phyloP scores from a whole-genome alignment of 2,797 vertebrate genomes.

The Staurois parvus region DNA sequence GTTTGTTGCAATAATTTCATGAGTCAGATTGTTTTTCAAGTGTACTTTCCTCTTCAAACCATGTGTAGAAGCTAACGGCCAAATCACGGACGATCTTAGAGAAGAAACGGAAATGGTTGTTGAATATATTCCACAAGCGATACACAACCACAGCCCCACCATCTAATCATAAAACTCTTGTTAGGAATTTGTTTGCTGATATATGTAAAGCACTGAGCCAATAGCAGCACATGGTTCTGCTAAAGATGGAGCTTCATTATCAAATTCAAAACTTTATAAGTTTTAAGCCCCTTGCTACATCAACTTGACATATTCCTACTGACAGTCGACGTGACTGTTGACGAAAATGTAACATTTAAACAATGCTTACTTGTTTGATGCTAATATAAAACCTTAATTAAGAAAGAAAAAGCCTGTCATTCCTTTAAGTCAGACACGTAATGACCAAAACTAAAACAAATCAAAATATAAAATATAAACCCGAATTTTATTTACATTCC shows the following conservation, averaged over 20 bases:
- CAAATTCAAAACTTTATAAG: background rate
- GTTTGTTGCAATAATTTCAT: background rate
- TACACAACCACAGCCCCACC: background rate
- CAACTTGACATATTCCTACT: constrained; percentile 43
- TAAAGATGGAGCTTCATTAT: background rate
- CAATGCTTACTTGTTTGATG: constrained; percentile 11
- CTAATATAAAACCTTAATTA: constrained; percentile 6
- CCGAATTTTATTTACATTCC: constrained; percentile 65
- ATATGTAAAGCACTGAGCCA: background rate
- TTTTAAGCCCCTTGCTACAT: constrained; percentile 8
- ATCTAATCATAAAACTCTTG: background rate
- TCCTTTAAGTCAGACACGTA: constrained; percentile 40
- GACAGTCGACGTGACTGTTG: constrained; percentile 46
- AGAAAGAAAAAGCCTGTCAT: constrained; percentile 58
- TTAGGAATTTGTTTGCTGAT: background rate
- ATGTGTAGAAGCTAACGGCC: constrained; percentile 1
- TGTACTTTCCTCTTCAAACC: background rate
- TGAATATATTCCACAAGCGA: background rate
- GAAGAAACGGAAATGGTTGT: background rate
- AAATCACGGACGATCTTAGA: background rate
- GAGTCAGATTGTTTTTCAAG: background rate
- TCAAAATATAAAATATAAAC: constrained; percentile 64
- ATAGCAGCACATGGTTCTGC: background rate
- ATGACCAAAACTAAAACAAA: constrained; percentile 57
- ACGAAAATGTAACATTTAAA: background rate